Evolutionary conservation across 2,888 invertebrate species (phyloP).

Genomic region (Molanna angustata): DNA sequence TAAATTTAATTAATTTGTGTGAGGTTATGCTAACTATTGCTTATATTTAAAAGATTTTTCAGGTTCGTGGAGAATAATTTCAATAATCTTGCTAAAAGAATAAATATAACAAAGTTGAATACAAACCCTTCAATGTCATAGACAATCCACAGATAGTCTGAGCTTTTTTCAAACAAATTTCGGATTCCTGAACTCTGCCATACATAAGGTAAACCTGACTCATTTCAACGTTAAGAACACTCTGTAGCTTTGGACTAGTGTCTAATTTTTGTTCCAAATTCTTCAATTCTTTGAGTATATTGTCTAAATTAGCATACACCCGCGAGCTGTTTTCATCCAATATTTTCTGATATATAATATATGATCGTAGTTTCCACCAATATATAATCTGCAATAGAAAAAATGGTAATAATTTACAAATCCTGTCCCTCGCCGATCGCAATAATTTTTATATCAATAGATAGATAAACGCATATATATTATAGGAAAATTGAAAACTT

Average conservation of each 20-base stretch:
- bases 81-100: no score
- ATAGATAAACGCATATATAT: no score
- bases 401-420: no score
- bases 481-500: no score
- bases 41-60: no score
- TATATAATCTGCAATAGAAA: constrained; percentile 41
- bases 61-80: no score
- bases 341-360: constrained; percentile 71
- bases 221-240: constrained; percentile 50
- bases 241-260: constrained; percentile 42
- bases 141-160: constrained; percentile 62
- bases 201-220: constrained; percentile 71
- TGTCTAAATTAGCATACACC: constrained; percentile 60
- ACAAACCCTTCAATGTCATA: constrained; percentile 65
- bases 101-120: neutral
- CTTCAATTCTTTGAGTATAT: constrained; percentile 46
- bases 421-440: no score
- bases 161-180: constrained; percentile 64
- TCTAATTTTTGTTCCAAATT: constrained; percentile 44
- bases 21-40: no score
- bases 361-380: constrained; percentile 75
- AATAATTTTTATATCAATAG: no score
- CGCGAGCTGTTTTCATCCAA: constrained; percentile 72
- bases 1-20: no score
- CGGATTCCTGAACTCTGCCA: constrained; percentile 68